A percentile compares a stretch with the other conserved stretches of the same genome.
Evolutionary conservation across 2,113 vertebrate genomes (phyloP).

Genomic region (Pteropus alecto): DNA sequence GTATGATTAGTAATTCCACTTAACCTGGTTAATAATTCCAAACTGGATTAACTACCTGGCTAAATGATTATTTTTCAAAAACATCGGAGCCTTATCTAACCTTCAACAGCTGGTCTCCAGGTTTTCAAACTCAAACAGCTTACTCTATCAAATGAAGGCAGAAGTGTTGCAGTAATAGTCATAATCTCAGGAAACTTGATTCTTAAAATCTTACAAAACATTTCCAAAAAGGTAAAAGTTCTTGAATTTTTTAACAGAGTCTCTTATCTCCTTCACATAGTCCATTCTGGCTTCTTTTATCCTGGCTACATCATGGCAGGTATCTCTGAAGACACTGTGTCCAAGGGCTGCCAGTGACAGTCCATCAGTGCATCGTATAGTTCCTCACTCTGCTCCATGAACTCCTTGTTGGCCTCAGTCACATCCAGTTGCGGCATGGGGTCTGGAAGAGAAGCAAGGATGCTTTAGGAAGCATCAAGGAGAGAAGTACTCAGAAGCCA

Average conservation of each 20-base stretch:
- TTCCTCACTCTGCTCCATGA: constrained; percentile 95
- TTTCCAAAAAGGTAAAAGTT: constrained; percentile 50
- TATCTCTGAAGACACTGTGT: constrained; percentile 85
- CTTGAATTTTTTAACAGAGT: neutral
- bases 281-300: neutral
- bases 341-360: constrained; percentile 91
- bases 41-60: neutral
- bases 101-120: neutral
- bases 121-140: neutral
- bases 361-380: constrained; percentile 93
- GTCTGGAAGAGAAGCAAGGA: constrained; percentile 79
- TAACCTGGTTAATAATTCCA: neutral
- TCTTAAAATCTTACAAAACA: constrained; percentile 52
- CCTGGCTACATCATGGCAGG: constrained; percentile 77
- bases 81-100: neutral
- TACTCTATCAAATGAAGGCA: neutral
- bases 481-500: neutral
- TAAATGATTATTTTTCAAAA: neutral
- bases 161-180: neutral
- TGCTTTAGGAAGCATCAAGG: neutral
- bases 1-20: neutral
- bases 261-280: neutral
- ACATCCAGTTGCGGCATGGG: constrained; percentile 89
- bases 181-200: neutral
- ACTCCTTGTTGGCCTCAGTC: constrained; percentile 90